Conservation (phyloP, 2,113 vertebrate genomes). For the Tachycineta bicolor region DNA sequence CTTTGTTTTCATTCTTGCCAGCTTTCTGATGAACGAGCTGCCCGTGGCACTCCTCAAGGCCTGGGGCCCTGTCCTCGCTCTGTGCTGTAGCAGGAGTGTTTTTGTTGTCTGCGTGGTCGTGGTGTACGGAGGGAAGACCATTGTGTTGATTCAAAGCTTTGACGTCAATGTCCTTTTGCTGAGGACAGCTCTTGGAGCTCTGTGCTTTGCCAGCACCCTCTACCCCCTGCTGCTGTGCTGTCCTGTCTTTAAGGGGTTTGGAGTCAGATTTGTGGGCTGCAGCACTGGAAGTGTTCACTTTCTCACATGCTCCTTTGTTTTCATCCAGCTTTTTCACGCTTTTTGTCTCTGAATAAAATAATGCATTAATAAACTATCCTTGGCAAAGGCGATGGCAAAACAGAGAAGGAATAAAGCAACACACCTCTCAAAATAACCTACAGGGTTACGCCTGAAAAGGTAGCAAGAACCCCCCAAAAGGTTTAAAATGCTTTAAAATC, state of each 20-base stretch:
- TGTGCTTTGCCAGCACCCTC: not conserved
- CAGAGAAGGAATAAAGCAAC: not conserved
- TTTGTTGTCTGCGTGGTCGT: not conserved
- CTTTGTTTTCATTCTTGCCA: not conserved
- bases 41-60: not conserved
- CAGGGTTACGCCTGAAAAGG: not conserved
- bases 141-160: conserved; percentile 13
- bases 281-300: not conserved
- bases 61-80: not conserved
- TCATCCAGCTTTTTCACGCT: conserved; percentile 23
- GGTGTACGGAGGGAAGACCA: not conserved
- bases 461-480: not conserved
- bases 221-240: not conserved
- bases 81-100: not conserved
- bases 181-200: not conserved
- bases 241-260: not conserved
- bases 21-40: not conserved
- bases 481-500: not conserved
- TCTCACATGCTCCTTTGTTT: conserved; percentile 2
- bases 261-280: not conserved
- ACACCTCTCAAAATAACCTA: not conserved
- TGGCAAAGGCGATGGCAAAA: not conserved
- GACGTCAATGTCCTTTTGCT: not conserved
- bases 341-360: conserved; percentile 42
- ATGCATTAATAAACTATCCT: not conserved